A percentile compares a stretch with the other conserved stretches of the same genome.
Evolutionary conservation across 2,888 invertebrate genomes (phyloP).

Genomic region (Rhodophaea formosa): DNA sequence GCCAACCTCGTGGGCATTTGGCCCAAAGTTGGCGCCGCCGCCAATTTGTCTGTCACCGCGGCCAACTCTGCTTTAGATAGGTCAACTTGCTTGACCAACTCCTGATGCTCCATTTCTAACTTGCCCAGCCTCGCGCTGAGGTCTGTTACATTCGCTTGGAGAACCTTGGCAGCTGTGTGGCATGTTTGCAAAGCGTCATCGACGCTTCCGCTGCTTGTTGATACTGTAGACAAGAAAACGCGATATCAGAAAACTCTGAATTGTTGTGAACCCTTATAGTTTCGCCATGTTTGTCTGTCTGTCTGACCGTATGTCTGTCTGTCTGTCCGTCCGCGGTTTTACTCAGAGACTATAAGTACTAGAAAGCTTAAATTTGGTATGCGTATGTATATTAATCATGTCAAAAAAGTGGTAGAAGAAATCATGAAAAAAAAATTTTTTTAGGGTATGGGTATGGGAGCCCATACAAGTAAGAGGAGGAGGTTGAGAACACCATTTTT

Average conservation of each 20-base stretch:
- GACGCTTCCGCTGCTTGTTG: slow-evolving; percentile 85
- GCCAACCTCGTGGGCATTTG: slow-evolving; percentile 80
- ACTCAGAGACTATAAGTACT: too few species aligned
- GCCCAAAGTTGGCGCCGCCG: slow-evolving; percentile 81
- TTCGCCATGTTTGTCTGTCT: too few species aligned
- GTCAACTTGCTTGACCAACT: slow-evolving; percentile 51
- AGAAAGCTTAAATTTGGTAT: too few species aligned
- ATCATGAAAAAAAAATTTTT: too few species aligned
- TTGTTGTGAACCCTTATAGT: too few species aligned
- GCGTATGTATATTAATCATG: too few species aligned
- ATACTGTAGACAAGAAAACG: slow-evolving; percentile 66
- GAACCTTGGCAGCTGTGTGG: slow-evolving; percentile 84
- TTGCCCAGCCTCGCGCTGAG: slow-evolving; percentile 80
- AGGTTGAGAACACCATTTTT: too few species aligned
- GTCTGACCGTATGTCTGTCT: too few species aligned
- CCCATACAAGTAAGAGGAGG: too few species aligned
- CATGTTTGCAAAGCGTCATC: slow-evolving; percentile 87
- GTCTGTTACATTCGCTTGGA: slow-evolving; percentile 84
- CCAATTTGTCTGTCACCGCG: slow-evolving; percentile 79
- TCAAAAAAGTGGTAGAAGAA: too few species aligned
- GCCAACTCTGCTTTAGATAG: slow-evolving; percentile 74
- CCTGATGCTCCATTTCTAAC: slow-evolving; percentile 79
- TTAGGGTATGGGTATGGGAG: too few species aligned
- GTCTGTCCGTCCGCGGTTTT: too few species aligned
- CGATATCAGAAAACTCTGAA: not conserved